Evolutionary conservation across 2,113 vertebrate species (phyloP).

Genomic region (Eulemur macaco): DNA sequence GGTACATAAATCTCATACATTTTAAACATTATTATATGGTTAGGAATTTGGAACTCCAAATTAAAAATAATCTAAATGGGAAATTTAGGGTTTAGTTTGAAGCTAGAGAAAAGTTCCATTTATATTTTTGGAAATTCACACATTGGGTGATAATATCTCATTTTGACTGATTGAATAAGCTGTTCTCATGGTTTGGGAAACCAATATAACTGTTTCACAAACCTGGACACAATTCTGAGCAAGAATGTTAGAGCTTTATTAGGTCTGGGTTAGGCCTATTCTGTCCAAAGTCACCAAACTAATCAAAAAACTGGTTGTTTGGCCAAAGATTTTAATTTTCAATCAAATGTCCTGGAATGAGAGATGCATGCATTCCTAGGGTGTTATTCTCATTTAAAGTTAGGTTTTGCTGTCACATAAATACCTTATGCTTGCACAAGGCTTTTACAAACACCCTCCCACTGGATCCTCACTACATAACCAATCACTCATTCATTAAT

Average conservation of each 20-base stretch:
- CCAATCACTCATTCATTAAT: background rate
- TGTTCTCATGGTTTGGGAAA: background rate
- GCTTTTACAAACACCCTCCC: background rate
- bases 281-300: background rate
- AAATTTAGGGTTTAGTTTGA: background rate
- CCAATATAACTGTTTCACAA: background rate
- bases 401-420: background rate
- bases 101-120: background rate
- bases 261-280: background rate
- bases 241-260: background rate
- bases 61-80: background rate
- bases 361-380: background rate
- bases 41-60: constrained; percentile 28
- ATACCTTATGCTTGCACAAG: background rate
- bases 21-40: constrained; percentile 4
- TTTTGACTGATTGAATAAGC: constrained; percentile 1
- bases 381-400: background rate
- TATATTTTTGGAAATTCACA: constrained; percentile 12
- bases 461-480: background rate
- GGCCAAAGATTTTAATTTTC: constrained; percentile 25
- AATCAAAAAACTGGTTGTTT: background rate
- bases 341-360: background rate
- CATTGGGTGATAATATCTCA: background rate
- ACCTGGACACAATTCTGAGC: background rate
- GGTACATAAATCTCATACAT: background rate